phyloP scores from a whole-genome alignment of 2,113 vertebrate species.

The Hippolais icterina region DNA sequence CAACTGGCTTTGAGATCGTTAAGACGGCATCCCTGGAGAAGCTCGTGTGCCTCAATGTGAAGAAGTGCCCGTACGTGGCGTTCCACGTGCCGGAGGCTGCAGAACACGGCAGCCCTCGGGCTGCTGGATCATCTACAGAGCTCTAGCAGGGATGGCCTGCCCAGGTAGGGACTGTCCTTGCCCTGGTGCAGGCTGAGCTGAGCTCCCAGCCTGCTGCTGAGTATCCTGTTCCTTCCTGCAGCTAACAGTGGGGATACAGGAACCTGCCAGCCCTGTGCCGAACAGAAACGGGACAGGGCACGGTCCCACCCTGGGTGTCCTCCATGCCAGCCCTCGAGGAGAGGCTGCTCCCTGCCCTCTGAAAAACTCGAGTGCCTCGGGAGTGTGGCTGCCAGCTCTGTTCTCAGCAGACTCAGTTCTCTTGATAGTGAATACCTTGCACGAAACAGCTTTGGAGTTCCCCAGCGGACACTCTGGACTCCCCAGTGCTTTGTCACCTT shows the following conservation, averaged over 20 bases:
- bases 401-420: background rate
- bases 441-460: background rate
- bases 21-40: constrained; percentile 84
- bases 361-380: background rate
- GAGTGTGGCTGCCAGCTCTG: background rate
- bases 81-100: constrained; percentile 75
- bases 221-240: background rate
- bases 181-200: background rate
- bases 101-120: background rate
- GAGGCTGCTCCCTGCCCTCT: background rate
- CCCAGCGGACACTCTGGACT: background rate
- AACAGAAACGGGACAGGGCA: background rate
- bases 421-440: background rate
- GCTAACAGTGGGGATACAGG: background rate
- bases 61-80: constrained; percentile 85
- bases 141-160: constrained; percentile 41
- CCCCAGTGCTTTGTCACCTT: background rate
- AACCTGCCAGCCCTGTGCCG: background rate
- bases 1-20: constrained; percentile 85
- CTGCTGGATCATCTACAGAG: constrained; percentile 39
- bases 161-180: background rate
- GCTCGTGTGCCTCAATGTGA: constrained; percentile 89
- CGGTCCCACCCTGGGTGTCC: background rate
- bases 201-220: background rate
- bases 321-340: background rate